These are phyloP conservation scores for Sarcophaga carnaria DNA, from an alignment of 2,888 invertebrate species.

Conservation along the genomic window DNA sequence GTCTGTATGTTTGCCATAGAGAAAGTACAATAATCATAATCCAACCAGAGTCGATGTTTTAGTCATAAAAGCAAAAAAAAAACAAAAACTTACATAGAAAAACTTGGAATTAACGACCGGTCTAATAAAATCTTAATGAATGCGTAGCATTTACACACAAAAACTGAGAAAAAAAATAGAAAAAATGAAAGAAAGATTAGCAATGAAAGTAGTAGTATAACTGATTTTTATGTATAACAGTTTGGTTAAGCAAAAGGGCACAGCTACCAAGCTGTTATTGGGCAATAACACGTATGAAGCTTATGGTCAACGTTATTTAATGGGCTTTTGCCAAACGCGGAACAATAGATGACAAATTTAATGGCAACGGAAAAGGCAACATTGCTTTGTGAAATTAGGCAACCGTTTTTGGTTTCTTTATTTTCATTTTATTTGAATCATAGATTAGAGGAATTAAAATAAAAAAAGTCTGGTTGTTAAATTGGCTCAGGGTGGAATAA, in stretches of 20 bases:
- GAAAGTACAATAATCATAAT: conserved; percentile 23
- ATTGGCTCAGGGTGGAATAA: no score
- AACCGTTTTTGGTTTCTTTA: no score
- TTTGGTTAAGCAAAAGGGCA: background rate
- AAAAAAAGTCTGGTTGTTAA: no score
- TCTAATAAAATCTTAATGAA: conserved; percentile 62
- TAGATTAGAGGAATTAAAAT: no score
- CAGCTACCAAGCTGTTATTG: background rate
- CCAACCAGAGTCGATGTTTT: conserved; percentile 32
- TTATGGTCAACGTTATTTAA: background rate
- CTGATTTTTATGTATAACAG: background rate
- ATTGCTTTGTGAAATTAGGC: no score
- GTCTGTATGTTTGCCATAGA: background rate
- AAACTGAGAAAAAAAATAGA: background rate
- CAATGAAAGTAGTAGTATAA: conserved; percentile 30
- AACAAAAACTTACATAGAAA: conserved; percentile 4
- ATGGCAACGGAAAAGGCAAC: no score
- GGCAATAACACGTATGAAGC: conserved; percentile 5
- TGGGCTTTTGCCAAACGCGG: background rate
- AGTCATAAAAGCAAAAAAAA: conserved; percentile 28
- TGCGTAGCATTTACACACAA: conserved; percentile 8
- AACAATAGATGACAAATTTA: no score
- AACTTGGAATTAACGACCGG: conserved; percentile 41
- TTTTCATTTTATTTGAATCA: no score
- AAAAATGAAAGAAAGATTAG: conserved; percentile 2